Evolutionary conservation across 2,113 vertebrate genomes (phyloP).

Genomic region (Varanus komodoensis): DNA sequence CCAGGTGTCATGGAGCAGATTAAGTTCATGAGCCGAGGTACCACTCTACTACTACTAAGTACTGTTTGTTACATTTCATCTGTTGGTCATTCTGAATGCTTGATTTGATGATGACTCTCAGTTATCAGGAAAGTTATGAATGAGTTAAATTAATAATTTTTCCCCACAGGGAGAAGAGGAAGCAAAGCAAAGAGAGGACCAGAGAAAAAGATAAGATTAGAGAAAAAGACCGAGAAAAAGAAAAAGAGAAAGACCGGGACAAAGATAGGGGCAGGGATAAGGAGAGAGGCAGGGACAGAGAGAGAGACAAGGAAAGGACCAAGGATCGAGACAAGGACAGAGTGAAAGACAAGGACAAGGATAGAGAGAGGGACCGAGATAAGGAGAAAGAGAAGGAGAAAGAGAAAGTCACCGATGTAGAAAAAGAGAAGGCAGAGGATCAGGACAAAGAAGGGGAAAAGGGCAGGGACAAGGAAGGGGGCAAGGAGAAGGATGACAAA

Average conservation of each 20-base stretch:
- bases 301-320: constrained; percentile 76
- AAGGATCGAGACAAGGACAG: constrained; percentile 74
- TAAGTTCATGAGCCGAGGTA: too few relatives aligned
- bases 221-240: constrained; percentile 55
- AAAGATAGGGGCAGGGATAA: constrained; percentile 76
- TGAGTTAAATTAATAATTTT: constrained; percentile 53
- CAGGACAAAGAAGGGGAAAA: constrained; percentile 68
- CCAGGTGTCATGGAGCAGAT: too few relatives aligned
- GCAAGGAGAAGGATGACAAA: constrained; percentile 64
- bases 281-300: constrained; percentile 73
- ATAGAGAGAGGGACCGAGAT: constrained; percentile 66
- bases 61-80: too few relatives aligned
- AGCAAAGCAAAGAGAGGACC: constrained; percentile 69
- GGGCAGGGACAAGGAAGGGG: constrained; percentile 43
- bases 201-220: constrained; percentile 38
- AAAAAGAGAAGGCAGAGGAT: constrained; percentile 70
- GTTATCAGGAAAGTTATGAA: not conserved
- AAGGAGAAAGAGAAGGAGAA: constrained; percentile 74
- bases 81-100: too few relatives aligned
- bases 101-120: too few relatives aligned
- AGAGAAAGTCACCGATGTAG: constrained; percentile 59
- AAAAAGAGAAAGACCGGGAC: constrained; percentile 67
- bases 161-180: constrained; percentile 82
- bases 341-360: constrained; percentile 75
- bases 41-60: too few relatives aligned